Evolutionary conservation across 2,888 invertebrate genomes (phyloP).

Genomic region (Lypha dubia): DNA sequence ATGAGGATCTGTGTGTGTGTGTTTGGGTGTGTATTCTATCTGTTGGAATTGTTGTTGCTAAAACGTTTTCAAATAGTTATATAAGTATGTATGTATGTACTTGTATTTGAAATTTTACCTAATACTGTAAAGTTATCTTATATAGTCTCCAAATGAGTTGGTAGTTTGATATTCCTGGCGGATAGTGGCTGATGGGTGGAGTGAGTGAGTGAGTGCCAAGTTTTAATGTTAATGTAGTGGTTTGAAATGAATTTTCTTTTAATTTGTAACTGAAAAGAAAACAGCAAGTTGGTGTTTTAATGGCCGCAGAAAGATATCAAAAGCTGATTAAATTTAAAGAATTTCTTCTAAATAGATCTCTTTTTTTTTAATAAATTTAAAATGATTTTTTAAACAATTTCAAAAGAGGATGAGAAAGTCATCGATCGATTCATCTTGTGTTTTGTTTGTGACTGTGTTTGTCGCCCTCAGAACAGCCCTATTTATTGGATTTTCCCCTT

Average conservation of each 20-base stretch:
- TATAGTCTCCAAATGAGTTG: slow-evolving; percentile 13
- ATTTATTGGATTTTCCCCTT: too few relatives aligned
- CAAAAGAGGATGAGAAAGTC: too few relatives aligned
- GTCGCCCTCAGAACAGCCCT: too few relatives aligned
- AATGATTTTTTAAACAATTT: too few relatives aligned
- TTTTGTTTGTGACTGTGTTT: too few relatives aligned
- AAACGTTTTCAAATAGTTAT: slow-evolving; percentile 21
- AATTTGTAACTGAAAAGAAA: not conserved
- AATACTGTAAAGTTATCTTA: not conserved
- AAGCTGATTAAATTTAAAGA: not conserved
- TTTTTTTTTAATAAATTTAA: too few relatives aligned
- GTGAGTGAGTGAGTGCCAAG: not conserved
- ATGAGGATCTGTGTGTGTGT: slow-evolving; percentile 23
- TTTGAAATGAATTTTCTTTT: not conserved
- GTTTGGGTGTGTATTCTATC: too few relatives aligned
- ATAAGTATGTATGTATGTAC: too few relatives aligned
- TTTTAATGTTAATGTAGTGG: not conserved
- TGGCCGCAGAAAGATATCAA: not conserved
- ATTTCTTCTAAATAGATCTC: not conserved
- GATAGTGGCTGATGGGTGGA: not conserved
- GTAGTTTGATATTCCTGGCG: slow-evolving; percentile 5
- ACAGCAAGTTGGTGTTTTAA: not conserved
- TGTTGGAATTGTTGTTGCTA: slow-evolving; percentile 16
- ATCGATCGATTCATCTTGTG: too few relatives aligned
- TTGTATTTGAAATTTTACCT: slow-evolving; percentile 13